Evolutionary conservation across 23 tunicate genomes (phyloP), one percentile per base, ranked within the genome.

Genomic region (Styela clava): DNA sequence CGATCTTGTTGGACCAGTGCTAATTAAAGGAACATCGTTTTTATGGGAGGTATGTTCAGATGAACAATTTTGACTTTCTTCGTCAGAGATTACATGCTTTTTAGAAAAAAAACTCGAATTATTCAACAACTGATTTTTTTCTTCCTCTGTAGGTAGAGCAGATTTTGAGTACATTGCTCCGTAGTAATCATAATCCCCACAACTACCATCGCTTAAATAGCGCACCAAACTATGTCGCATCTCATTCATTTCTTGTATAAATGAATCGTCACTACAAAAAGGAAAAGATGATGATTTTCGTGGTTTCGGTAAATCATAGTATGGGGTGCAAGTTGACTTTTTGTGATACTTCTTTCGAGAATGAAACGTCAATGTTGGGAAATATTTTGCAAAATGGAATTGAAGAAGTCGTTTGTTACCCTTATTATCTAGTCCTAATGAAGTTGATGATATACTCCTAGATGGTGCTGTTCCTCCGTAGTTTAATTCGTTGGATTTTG

Each of bases 201-300:
- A 67, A 67, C 71, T 67, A 18, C 71, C 71, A 16, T 25, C 71
- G 24, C 31, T 67, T 16, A 27, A 24, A 67, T 67, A 67, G 19
- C 71, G 22, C 71, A 29, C 16, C 1, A 67, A 18, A 29, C 24
- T 29, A 12, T 67, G 30, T 67, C 71, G 71, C 2, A 67, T 67
- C 16, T 67, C 31, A 29, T 16, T 25, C 71, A 67, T 67, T 67
- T 67, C 71, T 67, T 67, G 31, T 67, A 25, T 29, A 0, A 67
- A 22, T 16, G 71, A 67, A 67, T 1, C 30, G 22, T 67, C 71
- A 29, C 31, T 29, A 0, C 31, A 67, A 67, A 29, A 67, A 16
- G 71, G 71, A 67, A 67, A 67, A 27, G 71, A 67, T 67, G 30
- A 25, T 16, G 71, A 67, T 16, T 29, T 29, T 24, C 71, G 30